Evolutionary conservation across 2,113 vertebrate species (phyloP), one percentile per base, ranked within the genome.

Genomic region (Amazona vittata): DNA sequence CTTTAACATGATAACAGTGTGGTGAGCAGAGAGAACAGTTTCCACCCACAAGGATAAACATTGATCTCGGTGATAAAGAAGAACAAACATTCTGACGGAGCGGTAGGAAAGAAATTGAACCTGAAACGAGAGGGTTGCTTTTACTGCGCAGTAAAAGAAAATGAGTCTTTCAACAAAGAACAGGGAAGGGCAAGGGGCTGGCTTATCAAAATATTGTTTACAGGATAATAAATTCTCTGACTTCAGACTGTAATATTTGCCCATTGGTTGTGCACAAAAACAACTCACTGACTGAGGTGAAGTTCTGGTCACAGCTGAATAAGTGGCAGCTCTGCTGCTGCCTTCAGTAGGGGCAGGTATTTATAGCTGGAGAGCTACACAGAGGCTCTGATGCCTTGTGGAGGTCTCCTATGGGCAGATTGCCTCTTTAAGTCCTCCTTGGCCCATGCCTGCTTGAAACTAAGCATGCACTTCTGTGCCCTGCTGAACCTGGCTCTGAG

Each of bases 1-100:
- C 41, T 96, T 96, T 97, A 97, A 96, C 78, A 0, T 0, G 47
- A 9, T 90, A 97, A 93, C 69, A 86, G 89, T 7, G 1, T 67
- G 57, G 81, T 16, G 94, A 93, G 91, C 89, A 89, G 76, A 78
- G 39, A 71, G 90, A 93, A 94, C 84, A n/a, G 85, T 92, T 96
- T 92, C 96, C 96, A 95, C 97, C 96, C 95, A 94, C 93, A 91
- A 73, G 67, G 93, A 94, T 92, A 97, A 97, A 97, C 88, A 97
- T 93, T 96, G 96, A 94, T 97, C 76, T 60, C 62, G 1, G 35
- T 87, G 94, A 97, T 97, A 97, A 91, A 89, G 75, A 63, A 95
- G 92, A 96, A 16, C 91, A 97, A 97, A 97, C 95, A 97, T 62
- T 95, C 73, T 89, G 85, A 88, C 79, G 83, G 29, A 96, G 82